A percentile compares a stretch with the other conserved stretches of the same genome.
Evolutionary conservation across 2,888 invertebrate genomes (phyloP).

Genomic region (Mystacides longicornis): DNA sequence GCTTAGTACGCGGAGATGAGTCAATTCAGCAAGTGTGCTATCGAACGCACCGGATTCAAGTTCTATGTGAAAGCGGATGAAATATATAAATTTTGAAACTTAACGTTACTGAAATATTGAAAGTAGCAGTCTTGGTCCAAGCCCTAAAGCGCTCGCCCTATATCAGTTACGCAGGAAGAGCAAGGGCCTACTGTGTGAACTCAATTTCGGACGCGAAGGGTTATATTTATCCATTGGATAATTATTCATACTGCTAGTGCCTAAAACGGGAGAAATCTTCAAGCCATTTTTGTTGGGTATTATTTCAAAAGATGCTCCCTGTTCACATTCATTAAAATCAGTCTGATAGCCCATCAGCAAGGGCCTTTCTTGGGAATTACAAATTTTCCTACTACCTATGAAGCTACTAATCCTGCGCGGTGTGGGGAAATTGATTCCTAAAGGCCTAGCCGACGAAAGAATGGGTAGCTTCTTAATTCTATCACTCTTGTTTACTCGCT

Average conservation of each 20-base stretch:
- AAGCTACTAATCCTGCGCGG: constrained; percentile 37
- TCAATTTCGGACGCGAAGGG: constrained; percentile 35
- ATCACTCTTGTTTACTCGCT: constrained; percentile 18
- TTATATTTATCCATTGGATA: constrained; percentile 30
- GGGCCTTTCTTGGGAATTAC: constrained; percentile 41
- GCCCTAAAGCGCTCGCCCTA: too few species aligned
- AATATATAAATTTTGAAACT: too few species aligned
- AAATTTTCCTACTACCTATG: constrained; percentile 35
- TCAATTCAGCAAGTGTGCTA: too few species aligned
- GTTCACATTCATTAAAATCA: constrained; percentile 27
- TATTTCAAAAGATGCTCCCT: constrained; percentile 41
- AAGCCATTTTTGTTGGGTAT: constrained; percentile 49
- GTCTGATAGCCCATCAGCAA: constrained; percentile 31
- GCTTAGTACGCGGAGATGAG: too few species aligned
- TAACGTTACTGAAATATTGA: too few species aligned
- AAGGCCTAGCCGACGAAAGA: constrained; percentile 44
- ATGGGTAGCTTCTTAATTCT: constrained; percentile 42
- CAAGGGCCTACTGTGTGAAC: constrained; percentile 40
- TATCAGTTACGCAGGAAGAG: constrained; percentile 39
- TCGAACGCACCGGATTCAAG: too few species aligned
- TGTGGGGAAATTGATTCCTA: constrained; percentile 38
- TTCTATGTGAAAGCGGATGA: too few species aligned
- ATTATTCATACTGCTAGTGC: constrained; percentile 36
- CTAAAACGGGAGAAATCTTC: constrained; percentile 45
- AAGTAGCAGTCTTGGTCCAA: too few species aligned